Evolutionary conservation across 2,888 invertebrate genomes (phyloP).

Genomic region (Tipula lateralis): DNA sequence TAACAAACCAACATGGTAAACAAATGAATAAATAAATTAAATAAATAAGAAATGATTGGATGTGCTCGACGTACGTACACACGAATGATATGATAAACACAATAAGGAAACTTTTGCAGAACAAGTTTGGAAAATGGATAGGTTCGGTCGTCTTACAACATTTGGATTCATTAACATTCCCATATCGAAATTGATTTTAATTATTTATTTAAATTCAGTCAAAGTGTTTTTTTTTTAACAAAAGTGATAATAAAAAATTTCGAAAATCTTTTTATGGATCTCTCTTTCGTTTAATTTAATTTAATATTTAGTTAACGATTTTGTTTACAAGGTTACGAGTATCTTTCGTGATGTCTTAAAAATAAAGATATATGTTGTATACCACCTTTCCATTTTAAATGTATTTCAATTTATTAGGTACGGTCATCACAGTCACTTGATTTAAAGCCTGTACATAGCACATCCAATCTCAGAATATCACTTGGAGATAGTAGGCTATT

Average conservation of each 20-base stretch:
- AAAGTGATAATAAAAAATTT: neutral
- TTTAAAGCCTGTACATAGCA: too few species aligned
- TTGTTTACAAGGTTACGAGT: neutral
- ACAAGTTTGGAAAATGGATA: neutral
- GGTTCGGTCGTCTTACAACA: neutral
- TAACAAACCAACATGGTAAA: neutral
- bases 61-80: neutral
- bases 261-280: neutral
- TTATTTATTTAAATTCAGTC: neutral
- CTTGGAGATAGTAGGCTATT: too few species aligned
- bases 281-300: neutral
- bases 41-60: constrained; percentile 11
- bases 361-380: too few species aligned
- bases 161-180: neutral
- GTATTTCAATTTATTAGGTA: too few species aligned
- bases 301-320: neutral
- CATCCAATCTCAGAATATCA: too few species aligned
- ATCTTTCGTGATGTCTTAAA: too few species aligned
- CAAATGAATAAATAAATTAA: neutral
- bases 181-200: neutral
- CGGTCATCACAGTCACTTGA: too few species aligned
- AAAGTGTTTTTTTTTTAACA: neutral
- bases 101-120: neutral
- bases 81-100: neutral
- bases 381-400: too few species aligned